Conservation (phyloP, 2,797 vertebrate species). For the Halcyon chelicuti region DNA sequence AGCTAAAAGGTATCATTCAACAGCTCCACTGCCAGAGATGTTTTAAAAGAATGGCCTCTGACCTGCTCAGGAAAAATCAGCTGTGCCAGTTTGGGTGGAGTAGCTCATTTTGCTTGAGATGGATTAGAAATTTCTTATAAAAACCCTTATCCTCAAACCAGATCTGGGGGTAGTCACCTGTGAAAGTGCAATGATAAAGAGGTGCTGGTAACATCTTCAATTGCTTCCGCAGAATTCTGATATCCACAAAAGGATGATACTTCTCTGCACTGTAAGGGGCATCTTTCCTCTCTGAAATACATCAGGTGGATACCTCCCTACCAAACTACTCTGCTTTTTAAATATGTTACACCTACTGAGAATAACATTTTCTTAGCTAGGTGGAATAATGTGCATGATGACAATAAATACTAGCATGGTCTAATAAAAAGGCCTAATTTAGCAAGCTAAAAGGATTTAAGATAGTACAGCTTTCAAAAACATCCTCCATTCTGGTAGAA, state of each 20-base stretch:
- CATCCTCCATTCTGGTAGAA: neutral
- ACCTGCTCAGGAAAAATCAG: neutral
- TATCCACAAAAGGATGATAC: neutral
- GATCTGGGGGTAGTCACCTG: neutral
- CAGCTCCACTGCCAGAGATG: neutral
- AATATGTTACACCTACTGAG: neutral
- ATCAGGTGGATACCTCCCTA: neutral
- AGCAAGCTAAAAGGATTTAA: neutral
- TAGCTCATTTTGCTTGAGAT: neutral
- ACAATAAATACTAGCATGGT: neutral
- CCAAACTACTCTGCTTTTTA: neutral
- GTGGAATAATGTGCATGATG: neutral
- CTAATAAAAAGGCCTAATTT: neutral
- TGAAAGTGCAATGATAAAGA: neutral
- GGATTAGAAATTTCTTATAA: neutral
- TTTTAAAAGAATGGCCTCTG: neutral
- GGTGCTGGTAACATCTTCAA: neutral
- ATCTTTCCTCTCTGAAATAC: neutral
- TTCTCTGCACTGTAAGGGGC: neutral
- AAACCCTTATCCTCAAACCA: neutral
- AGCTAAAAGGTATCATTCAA: neutral
- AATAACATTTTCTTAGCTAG: neutral
- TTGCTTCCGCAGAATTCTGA: neutral
- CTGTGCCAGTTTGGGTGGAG: neutral
- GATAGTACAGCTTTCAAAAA: neutral